These are phyloP conservation scores for Torymus tubicola DNA, from an alignment of 2,888 invertebrate species.

Conservation along the genomic window DNA sequence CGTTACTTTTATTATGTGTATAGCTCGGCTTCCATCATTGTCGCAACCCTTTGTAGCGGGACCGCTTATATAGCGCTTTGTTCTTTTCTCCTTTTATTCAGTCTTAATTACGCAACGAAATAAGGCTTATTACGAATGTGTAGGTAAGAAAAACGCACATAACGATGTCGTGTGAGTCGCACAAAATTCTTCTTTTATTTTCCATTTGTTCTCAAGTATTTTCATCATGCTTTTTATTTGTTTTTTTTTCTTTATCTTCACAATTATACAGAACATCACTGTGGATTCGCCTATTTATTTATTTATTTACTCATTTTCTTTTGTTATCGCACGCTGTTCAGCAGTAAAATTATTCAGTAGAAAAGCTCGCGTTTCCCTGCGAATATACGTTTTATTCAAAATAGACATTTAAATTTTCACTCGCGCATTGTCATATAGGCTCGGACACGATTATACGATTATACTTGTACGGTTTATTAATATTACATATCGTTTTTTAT, in stretches of 20 bases:
- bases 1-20: conserved; percentile 10
- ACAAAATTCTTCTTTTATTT: not conserved
- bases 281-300: conserved; percentile 15
- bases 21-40: not conserved
- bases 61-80: conserved; percentile 10
- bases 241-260: not conserved
- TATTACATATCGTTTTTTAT: conserved; percentile 1
- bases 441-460: conserved; percentile 30
- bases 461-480: conserved; percentile 4
- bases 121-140: conserved; percentile 50
- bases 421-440: conserved; percentile 21
- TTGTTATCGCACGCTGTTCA: not conserved
- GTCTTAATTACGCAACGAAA: conserved; percentile 54
- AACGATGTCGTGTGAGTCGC: conserved; percentile 15
- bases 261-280: conserved; percentile 18
- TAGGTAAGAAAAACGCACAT: conserved; percentile 43
- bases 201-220: conserved; percentile 14
- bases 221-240: not conserved
- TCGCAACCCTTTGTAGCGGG: not conserved
- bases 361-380: conserved; percentile 57
- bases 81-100: conserved; percentile 40
- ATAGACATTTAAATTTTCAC: conserved; percentile 52
- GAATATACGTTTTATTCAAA: conserved; percentile 55
- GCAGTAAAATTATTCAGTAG: conserved; percentile 56
- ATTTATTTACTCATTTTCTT: too few relatives aligned